Conservation (phyloP, 2,888 invertebrate species). For the Balanococcus diminutus region DNA sequence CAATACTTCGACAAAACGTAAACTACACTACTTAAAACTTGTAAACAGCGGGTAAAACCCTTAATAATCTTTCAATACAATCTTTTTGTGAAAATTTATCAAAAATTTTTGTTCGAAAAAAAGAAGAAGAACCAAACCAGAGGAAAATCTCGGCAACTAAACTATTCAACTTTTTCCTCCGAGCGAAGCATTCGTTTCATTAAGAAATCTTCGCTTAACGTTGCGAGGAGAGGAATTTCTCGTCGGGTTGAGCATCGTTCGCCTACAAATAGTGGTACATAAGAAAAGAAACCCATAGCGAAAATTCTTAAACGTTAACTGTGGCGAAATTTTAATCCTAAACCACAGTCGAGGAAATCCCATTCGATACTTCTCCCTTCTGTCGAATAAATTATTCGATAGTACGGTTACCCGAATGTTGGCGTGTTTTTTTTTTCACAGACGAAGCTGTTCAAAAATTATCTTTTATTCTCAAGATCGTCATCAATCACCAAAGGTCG, state of each 20-base stretch:
- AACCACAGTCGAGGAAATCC: neutral
- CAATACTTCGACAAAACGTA: neutral
- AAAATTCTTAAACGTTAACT: neutral
- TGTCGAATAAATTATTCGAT: slow-evolving; percentile 8
- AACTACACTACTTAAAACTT: neutral
- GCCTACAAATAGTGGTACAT: neutral
- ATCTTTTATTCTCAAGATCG: slow-evolving; percentile 12
- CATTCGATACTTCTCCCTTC: slow-evolving; percentile 10
- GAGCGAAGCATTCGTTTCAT: neutral
- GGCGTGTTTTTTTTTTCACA: neutral
- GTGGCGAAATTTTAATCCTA: neutral
- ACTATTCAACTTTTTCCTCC: neutral
- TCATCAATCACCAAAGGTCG: neutral
- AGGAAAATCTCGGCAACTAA: neutral
- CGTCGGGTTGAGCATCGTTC: neutral
- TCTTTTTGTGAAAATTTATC: neutral
- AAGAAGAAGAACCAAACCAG: neutral
- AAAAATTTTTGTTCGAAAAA: neutral
- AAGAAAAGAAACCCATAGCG: neutral
- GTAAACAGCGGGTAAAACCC: neutral
- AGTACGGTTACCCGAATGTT: neutral
- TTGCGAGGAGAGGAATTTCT: neutral
- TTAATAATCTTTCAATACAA: slow-evolving; percentile 18
- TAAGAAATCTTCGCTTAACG: neutral
- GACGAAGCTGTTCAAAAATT: neutral